A percentile compares a stretch with the other conserved stretches of the same genome.
Conservation (phyloP, 1,140 invertebrate genomes). For the Heliothis virescens region DNA sequence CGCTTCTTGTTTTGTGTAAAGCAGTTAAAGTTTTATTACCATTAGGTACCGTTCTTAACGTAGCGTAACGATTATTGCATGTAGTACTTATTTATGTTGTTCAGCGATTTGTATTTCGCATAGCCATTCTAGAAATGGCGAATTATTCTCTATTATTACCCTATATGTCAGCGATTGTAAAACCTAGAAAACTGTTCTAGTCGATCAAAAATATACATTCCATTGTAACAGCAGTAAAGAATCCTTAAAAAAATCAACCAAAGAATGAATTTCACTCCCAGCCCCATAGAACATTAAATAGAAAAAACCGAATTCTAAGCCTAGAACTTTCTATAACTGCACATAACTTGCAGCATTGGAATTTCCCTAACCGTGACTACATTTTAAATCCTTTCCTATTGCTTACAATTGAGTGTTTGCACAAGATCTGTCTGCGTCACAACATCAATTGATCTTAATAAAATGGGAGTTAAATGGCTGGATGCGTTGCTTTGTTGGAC, state of each 20-base stretch:
- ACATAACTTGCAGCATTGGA: background rate
- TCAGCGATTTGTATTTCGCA: background rate
- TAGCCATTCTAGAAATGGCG: background rate
- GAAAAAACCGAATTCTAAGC: background rate
- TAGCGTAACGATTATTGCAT: background rate
- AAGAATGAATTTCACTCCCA: background rate
- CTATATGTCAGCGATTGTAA: background rate
- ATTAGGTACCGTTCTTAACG: background rate
- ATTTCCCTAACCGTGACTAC: conserved; percentile 24
- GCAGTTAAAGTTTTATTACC: background rate
- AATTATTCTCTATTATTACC: background rate
- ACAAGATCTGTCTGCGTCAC: conserved; percentile 46
- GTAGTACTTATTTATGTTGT: background rate
- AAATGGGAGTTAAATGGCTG: conserved; percentile 53
- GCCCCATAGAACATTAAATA: background rate
- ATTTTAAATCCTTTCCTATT: conserved; percentile 17
- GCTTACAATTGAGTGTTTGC: conserved; percentile 39
- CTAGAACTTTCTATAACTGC: background rate
- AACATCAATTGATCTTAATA: conserved; percentile 62
- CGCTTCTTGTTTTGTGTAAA: background rate
- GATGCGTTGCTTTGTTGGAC: conserved; percentile 40
- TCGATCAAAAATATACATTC: too few species aligned
- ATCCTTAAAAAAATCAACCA: background rate
- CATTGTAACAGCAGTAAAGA: too few species aligned
- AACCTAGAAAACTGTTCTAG: too few species aligned